Conservation (phyloP, 1,140 invertebrate genomes). For the Drosophila ficusphila region DNA sequence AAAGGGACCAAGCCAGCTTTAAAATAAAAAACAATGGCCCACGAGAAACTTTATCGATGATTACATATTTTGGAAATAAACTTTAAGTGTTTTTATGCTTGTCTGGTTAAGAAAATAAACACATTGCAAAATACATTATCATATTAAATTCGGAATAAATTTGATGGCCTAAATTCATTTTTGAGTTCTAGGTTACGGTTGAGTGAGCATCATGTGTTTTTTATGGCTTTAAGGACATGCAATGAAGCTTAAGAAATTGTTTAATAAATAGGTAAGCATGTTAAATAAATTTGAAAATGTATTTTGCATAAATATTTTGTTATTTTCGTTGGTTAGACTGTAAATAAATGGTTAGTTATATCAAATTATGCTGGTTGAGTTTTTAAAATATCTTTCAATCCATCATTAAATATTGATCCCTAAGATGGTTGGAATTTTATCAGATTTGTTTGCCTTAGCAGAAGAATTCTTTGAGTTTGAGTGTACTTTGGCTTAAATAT, state of each 20-base stretch:
- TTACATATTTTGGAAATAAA: not conserved
- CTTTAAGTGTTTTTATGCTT: not conserved
- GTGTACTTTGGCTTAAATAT: not conserved
- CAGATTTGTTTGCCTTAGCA: too few species aligned
- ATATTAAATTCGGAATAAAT: conserved; percentile 5
- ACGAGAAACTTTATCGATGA: too few species aligned
- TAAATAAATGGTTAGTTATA: too few species aligned
- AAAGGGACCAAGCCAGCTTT: too few species aligned
- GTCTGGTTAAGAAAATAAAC: not conserved
- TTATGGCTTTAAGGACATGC: not conserved
- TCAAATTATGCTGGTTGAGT: too few species aligned
- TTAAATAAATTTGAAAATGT: not conserved
- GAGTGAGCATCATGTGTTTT: not conserved
- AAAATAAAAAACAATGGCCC: not conserved
- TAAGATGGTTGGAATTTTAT: too few species aligned
- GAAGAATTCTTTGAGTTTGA: too few species aligned
- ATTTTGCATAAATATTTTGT: conserved; percentile 4
- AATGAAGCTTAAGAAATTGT: conserved; percentile 3
- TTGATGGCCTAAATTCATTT: not conserved
- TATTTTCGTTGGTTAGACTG: not conserved
- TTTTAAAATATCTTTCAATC: too few species aligned
- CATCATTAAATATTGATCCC: too few species aligned
- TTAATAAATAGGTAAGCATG: not conserved
- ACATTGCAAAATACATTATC: conserved; percentile 8
- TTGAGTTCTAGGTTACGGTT: not conserved